These are phyloP conservation scores for Zaprionus obscuricornis DNA, from an alignment of 2,888 invertebrate species.

Conservation along the genomic window DNA sequence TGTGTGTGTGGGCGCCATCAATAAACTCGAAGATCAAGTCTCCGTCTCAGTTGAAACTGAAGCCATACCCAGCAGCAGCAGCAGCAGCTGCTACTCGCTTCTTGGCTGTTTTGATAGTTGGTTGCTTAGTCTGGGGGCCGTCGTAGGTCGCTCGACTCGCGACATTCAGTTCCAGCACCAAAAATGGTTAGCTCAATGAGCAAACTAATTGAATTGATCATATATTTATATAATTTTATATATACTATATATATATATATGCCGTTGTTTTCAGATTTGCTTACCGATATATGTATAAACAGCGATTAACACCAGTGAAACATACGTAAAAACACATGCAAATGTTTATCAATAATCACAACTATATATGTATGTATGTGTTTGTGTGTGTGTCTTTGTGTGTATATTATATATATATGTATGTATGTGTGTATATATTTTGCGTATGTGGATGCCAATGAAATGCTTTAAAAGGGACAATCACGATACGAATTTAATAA, in stretches of 20 bases:
- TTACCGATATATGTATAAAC: too few relatives aligned
- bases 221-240: conserved; percentile 37
- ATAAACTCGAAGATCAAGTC: conserved; percentile 9
- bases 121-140: conserved; percentile 27
- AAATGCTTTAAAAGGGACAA: background rate
- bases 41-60: conserved; percentile 24
- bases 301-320: conserved; percentile 9
- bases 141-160: conserved; percentile 45
- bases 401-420: too few relatives aligned
- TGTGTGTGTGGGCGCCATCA: conserved; percentile 61
- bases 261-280: too few relatives aligned
- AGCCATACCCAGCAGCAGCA: conserved; percentile 48
- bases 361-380: too few relatives aligned
- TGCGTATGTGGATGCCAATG: background rate
- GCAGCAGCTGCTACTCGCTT: too few relatives aligned
- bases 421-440: background rate
- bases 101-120: too few relatives aligned
- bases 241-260: too few relatives aligned
- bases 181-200: conserved; percentile 66
- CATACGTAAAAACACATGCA: too few relatives aligned
- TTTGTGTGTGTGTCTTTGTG: too few relatives aligned
- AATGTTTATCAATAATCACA: too few relatives aligned
- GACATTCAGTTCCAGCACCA: conserved; percentile 53
- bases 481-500: background rate
- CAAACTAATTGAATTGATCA: conserved; percentile 63